phyloP scores from a whole-genome alignment of 2,888 invertebrate species.

The Stenodema calcarata region DNA sequence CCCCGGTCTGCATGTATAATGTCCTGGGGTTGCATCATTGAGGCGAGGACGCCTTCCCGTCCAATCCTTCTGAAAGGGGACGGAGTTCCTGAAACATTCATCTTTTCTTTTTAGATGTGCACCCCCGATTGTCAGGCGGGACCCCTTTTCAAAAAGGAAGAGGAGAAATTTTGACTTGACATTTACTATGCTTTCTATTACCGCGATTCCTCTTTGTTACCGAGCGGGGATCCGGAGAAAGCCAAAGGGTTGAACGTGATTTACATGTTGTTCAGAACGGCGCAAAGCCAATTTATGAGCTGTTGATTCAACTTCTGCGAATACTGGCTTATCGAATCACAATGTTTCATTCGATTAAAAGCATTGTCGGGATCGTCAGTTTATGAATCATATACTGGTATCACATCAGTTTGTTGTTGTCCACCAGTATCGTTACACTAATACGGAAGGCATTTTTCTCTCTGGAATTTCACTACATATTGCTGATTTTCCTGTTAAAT shows the following conservation, averaged over 20 bases:
- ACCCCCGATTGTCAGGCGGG: constrained; percentile 26
- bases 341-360: no score
- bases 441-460: no score
- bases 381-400: no score
- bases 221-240: background rate
- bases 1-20: constrained; percentile 35
- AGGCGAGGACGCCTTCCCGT: constrained; percentile 31
- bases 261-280: background rate
- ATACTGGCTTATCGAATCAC: no score
- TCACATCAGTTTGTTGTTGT: no score
- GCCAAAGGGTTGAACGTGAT: background rate
- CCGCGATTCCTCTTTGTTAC: background rate
- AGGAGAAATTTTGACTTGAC: background rate
- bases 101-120: constrained; percentile 1
- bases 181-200: background rate
- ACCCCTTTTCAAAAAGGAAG: background rate
- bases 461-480: no score
- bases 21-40: constrained; percentile 29
- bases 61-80: constrained; percentile 41
- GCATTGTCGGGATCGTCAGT: no score
- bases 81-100: constrained; percentile 30
- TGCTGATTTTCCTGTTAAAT: no score
- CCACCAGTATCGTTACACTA: no score
- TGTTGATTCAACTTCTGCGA: no score
- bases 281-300: no score